Conservation (phyloP, 1,140 invertebrate species). For the Hylaeus anthracinus region DNA sequence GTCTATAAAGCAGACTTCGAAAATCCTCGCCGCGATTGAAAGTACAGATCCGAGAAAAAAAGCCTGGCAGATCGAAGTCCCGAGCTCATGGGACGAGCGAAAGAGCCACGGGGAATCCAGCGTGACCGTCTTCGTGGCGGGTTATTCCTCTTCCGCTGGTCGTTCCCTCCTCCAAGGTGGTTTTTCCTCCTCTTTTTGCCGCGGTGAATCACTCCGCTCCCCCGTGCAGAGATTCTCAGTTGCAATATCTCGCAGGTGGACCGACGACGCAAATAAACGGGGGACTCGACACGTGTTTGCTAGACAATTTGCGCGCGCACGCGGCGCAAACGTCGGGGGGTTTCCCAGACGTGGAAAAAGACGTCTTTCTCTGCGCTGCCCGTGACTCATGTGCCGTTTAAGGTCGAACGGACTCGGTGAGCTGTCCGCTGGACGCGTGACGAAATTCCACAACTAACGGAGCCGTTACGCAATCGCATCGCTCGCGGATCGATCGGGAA, state of each 20-base stretch:
- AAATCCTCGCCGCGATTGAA: too few relatives aligned
- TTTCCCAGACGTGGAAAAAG: conserved; percentile 8
- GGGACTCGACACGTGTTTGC: not conserved
- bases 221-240: conserved; percentile 58
- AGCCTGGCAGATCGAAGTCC: not conserved
- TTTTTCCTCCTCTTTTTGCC: conserved; percentile 54
- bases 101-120: conserved; percentile 10
- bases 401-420: conserved; percentile 11
- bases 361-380: not conserved
- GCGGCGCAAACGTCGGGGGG: too few relatives aligned
- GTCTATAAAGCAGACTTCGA: too few relatives aligned
- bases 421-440: conserved; percentile 18
- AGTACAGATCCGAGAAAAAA: too few relatives aligned
- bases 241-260: conserved; percentile 28
- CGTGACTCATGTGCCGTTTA: conserved; percentile 40
- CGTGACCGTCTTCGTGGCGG: not conserved
- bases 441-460: conserved; percentile 30
- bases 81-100: conserved; percentile 3
- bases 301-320: too few relatives aligned
- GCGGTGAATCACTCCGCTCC: conserved; percentile 58
- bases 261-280: not conserved
- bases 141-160: conserved; percentile 32
- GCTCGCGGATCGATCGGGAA: not conserved
- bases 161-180: conserved; percentile 19
- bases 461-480: conserved; percentile 9